Evolutionary conservation across 1,140 invertebrate species (phyloP).

Genomic region (Melipona quadrifasciata): DNA sequence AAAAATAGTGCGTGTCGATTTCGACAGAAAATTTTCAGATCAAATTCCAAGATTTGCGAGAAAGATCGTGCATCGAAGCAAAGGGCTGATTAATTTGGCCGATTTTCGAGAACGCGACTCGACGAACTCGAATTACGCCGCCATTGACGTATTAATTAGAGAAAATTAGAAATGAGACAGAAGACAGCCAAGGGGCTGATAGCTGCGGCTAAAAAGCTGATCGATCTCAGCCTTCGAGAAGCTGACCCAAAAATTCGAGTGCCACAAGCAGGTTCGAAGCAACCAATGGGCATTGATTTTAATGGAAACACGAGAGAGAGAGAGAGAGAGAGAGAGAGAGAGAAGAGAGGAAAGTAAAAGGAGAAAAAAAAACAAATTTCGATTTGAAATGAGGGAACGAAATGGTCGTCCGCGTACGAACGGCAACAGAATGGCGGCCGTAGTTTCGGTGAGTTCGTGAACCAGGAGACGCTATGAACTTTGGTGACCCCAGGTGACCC

Average conservation of each 20-base stretch:
- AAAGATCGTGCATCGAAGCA: too few species aligned
- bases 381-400: background rate
- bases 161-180: too few species aligned
- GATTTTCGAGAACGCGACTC: too few species aligned
- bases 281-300: background rate
- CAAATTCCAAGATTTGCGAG: too few species aligned
- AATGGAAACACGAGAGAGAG: background rate
- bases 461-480: slow-evolving; percentile 77
- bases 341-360: background rate
- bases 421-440: slow-evolving; percentile 17
- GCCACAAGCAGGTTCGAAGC: too few species aligned
- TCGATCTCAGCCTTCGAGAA: too few species aligned
- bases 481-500: slow-evolving; percentile 79
- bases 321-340: background rate
- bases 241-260: too few species aligned
- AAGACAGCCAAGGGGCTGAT: too few species aligned
- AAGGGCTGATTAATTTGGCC: too few species aligned
- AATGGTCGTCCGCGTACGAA: background rate
- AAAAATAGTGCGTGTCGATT: background rate
- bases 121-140: too few species aligned
- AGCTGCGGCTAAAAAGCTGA: too few species aligned
- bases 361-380: background rate
- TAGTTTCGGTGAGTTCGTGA: slow-evolving; percentile 68
- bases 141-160: too few species aligned
- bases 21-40: background rate